phyloP scores from a whole-genome alignment of 2,888 invertebrate species.

The Drosophila hamatofila region DNA sequence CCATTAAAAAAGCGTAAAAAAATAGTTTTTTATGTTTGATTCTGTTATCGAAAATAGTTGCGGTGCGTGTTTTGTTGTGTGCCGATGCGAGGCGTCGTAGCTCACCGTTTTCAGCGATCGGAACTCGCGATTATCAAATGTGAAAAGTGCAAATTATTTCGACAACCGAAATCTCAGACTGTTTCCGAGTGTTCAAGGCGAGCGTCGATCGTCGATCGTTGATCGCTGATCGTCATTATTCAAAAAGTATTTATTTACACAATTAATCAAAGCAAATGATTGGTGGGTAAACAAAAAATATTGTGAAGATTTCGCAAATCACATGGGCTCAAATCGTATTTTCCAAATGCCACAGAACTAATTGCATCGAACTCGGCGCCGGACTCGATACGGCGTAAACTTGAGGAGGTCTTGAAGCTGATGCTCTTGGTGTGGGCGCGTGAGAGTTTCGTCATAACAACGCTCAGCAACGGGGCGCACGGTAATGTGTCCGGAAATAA shows the following conservation, averaged over 20 bases:
- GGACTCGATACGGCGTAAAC: constrained; percentile 87
- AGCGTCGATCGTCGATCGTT: constrained; percentile 11
- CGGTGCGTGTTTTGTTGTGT: constrained; percentile 71
- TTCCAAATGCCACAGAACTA: constrained; percentile 67
- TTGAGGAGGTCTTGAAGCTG: constrained; percentile 92
- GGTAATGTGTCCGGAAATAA: constrained; percentile 85
- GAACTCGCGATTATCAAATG: constrained; percentile 50
- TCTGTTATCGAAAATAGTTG: constrained; percentile 71
- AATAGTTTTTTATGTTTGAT: constrained; percentile 41
- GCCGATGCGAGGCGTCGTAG: constrained; percentile 44
- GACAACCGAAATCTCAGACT: constrained; percentile 5
- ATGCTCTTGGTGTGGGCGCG: constrained; percentile 94
- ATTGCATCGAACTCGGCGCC: constrained; percentile 81
- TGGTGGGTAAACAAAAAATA: constrained; percentile 70
- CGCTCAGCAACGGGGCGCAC: constrained; percentile 87
- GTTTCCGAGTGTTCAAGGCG: constrained; percentile 29
- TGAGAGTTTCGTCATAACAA: constrained; percentile 89
- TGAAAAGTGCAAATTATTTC: constrained; percentile 42
- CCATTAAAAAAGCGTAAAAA: constrained; percentile 24
- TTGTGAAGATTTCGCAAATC: neutral
- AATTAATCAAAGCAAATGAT: constrained; percentile 60
- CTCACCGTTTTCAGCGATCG: constrained; percentile 15
- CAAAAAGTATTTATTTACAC: constrained; percentile 51
- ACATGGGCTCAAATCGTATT: constrained; percentile 11
- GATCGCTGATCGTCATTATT: constrained; percentile 19